These are phyloP conservation scores for Misgurnus anguillicaudatus DNA, from an alignment of 2,113 vertebrate genomes.

Conservation along the genomic window DNA sequence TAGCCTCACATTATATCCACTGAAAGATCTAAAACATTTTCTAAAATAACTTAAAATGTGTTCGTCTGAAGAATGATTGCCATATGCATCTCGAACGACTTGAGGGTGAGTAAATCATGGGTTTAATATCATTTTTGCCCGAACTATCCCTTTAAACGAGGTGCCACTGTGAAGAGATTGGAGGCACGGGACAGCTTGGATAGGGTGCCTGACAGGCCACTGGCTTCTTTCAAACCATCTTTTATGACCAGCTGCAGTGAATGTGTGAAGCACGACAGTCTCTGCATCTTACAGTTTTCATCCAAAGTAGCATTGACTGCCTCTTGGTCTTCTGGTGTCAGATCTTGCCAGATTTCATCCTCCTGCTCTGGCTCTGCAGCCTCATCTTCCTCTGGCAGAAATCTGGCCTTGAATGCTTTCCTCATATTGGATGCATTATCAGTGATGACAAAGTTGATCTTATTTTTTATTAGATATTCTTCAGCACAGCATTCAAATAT, in stretches of 20 bases:
- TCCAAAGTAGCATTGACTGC: not conserved
- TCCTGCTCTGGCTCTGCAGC: not conserved
- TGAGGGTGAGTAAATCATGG: no score
- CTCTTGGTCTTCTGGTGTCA: not conserved
- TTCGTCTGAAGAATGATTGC: no score
- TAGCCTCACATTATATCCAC: no score
- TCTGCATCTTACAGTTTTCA: slow-evolving; percentile 5
- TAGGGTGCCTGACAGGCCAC: not conserved
- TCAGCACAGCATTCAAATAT: not conserved
- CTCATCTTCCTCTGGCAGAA: not conserved
- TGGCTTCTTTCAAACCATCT: not conserved
- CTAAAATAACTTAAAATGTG: no score
- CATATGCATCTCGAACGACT: no score
- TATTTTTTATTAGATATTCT: not conserved
- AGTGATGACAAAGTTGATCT: not conserved
- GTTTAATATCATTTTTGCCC: no score
- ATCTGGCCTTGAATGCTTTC: not conserved
- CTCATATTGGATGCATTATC: not conserved
- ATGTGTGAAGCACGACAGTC: not conserved
- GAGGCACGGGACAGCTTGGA: not conserved
- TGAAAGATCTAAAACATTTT: no score
- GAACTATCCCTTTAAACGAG: no score
- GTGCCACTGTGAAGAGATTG: not conserved
- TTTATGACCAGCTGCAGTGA: not conserved
- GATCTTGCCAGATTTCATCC: not conserved